Conservation (phyloP, 2,113 vertebrate species). For the Pristiophorus japonicus region DNA sequence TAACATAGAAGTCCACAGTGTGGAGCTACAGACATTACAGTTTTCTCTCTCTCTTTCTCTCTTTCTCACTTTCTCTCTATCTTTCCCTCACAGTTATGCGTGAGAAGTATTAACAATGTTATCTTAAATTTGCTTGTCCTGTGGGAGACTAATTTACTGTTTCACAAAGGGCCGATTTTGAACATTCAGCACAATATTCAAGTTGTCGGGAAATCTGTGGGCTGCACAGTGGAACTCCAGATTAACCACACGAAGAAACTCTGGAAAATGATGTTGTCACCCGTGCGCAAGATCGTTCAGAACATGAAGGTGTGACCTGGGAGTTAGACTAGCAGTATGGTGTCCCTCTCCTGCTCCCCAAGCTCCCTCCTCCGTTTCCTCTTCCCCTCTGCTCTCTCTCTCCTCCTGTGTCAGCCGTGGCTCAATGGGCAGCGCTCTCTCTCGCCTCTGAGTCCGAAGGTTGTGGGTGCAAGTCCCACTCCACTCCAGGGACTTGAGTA, state of each 20-base stretch:
- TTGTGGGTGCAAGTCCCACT: no score
- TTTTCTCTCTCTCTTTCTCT: no score
- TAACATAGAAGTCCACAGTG: no score
- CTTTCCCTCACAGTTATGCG: not conserved
- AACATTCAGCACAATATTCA: constrained; percentile 71
- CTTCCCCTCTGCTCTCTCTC: not conserved
- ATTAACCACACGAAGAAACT: constrained; percentile 61
- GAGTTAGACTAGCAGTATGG: not conserved
- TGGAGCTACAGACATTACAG: no score
- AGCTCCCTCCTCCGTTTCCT: not conserved
- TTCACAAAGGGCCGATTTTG: constrained; percentile 59
- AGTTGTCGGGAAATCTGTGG: constrained; percentile 61
- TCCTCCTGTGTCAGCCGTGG: not conserved
- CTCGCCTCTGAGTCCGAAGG: no score
- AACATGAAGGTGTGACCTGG: constrained; percentile 59
- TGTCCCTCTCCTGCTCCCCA: not conserved
- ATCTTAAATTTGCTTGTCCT: not conserved
- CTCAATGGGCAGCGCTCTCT: no score
- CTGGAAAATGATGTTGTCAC: constrained; percentile 57
- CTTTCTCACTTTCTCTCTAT: no score
- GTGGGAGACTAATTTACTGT: not conserved
- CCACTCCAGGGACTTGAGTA: no score
- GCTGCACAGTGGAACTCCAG: constrained; percentile 76
- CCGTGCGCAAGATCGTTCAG: constrained; percentile 55
- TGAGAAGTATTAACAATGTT: not conserved